A percentile compares a stretch with the other conserved stretches of the same genome.
Evolutionary conservation across 2,888 invertebrate species (phyloP).

Genomic region (Cylindroiulus punctatus): DNA sequence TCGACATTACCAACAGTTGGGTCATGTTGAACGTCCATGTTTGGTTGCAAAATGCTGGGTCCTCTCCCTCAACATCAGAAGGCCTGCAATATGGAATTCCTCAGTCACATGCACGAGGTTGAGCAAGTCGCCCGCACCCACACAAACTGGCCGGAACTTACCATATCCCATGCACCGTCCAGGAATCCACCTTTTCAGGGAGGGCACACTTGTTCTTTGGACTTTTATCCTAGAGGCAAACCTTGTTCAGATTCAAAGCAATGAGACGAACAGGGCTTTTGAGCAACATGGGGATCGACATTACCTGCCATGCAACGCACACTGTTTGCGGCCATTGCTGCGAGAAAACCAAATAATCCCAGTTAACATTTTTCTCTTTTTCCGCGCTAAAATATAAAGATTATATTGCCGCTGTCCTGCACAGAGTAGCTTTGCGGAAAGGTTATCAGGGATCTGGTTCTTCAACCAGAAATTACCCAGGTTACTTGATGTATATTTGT

Average conservation of each 20-base stretch:
- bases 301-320: constrained; percentile 76
- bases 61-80: constrained; percentile 74
- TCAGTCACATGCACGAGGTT: not conserved
- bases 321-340: constrained; percentile 82
- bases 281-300: not conserved
- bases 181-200: constrained; percentile 72
- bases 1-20: constrained; percentile 66
- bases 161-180: constrained; percentile 86
- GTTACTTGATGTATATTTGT: no score
- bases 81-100: constrained; percentile 69
- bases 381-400: not conserved
- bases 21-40: constrained; percentile 75
- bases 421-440: no score
- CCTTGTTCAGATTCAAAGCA: not conserved
- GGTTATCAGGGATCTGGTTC: no score
- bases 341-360: constrained; percentile 82
- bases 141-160: constrained; percentile 59
- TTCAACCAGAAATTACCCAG: no score
- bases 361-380: constrained; percentile 66
- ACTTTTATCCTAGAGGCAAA: constrained; percentile 66
- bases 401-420: not conserved
- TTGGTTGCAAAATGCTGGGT: constrained; percentile 78
- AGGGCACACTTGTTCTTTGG: constrained; percentile 73
- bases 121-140: no score
- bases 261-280: not conserved